Evolutionary conservation across 2,888 invertebrate genomes (phyloP).

Genomic region (Drosophila borborema): DNA sequence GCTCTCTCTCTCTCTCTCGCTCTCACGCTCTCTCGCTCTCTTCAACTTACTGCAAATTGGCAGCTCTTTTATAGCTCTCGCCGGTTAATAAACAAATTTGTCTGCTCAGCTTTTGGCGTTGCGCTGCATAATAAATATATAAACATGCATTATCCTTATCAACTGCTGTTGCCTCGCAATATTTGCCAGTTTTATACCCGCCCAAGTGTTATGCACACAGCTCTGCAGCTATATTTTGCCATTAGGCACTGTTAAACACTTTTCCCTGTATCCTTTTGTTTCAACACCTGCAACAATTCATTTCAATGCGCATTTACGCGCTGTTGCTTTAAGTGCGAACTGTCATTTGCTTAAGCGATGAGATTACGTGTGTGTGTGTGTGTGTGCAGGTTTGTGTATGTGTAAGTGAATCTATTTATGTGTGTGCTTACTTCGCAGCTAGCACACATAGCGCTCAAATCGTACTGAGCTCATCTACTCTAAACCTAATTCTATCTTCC

Average conservation of each 20-base stretch:
- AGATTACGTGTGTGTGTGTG: conserved; percentile 44
- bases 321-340: conserved; percentile 54
- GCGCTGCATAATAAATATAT: conserved; percentile 23
- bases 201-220: conserved; percentile 21
- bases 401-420: not conserved
- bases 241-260: not conserved
- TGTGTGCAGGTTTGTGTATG: not conserved
- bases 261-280: not conserved
- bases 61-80: conserved; percentile 51
- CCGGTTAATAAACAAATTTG: conserved; percentile 72
- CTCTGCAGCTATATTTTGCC: conserved; percentile 8
- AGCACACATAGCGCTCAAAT: conserved; percentile 7
- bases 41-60: conserved; percentile 14
- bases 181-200: conserved; percentile 15
- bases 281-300: conserved; percentile 31
- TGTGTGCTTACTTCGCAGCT: not conserved
- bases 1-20: not conserved
- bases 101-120: conserved; percentile 54
- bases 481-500: conserved; percentile 10
- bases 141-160: conserved; percentile 21
- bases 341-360: conserved; percentile 63
- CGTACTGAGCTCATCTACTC: conserved; percentile 6
- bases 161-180: not conserved
- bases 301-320: conserved; percentile 15
- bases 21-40: not conserved